phyloP scores from a whole-genome alignment of 2,113 vertebrate species.

The Calyptommatus sinebrachiatus region DNA sequence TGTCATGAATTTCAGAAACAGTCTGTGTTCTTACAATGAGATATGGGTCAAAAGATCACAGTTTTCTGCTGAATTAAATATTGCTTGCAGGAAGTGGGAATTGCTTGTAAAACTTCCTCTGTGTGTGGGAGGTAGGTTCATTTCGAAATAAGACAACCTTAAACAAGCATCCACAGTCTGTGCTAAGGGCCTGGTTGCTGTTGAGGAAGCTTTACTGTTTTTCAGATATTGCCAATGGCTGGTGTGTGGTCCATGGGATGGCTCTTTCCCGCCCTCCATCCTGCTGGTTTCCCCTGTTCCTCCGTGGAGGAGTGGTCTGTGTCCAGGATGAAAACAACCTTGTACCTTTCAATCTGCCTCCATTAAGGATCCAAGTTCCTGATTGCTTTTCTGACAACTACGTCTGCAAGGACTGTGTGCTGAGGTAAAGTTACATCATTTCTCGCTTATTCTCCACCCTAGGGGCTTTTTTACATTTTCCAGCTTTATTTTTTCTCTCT shows the following conservation, averaged over 20 bases:
- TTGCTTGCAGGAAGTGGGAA: too few species aligned
- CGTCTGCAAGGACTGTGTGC: background rate
- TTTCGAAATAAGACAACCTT: too few species aligned
- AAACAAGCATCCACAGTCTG: too few species aligned
- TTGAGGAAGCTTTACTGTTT: background rate
- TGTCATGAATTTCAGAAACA: too few species aligned
- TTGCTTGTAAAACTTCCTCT: too few species aligned
- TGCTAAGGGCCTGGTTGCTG: background rate
- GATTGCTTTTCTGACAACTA: constrained; percentile 13
- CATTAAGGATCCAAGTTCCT: background rate
- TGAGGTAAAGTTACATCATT: background rate
- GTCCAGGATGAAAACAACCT: constrained; percentile 10
- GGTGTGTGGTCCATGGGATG: constrained; percentile 26
- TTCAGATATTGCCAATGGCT: background rate
- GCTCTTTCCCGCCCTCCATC: background rate
- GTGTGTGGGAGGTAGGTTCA: too few species aligned
- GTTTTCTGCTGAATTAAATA: too few species aligned
- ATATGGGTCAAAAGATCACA: too few species aligned
- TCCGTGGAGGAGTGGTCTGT: background rate
- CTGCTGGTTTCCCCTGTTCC: constrained; percentile 10
- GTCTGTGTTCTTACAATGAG: too few species aligned
- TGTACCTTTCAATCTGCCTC: background rate
- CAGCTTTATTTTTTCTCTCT: background rate
- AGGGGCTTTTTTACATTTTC: background rate
- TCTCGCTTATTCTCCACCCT: background rate